Conservation (phyloP, 2,113 vertebrate species). For the Gobiocypris rarus region DNA sequence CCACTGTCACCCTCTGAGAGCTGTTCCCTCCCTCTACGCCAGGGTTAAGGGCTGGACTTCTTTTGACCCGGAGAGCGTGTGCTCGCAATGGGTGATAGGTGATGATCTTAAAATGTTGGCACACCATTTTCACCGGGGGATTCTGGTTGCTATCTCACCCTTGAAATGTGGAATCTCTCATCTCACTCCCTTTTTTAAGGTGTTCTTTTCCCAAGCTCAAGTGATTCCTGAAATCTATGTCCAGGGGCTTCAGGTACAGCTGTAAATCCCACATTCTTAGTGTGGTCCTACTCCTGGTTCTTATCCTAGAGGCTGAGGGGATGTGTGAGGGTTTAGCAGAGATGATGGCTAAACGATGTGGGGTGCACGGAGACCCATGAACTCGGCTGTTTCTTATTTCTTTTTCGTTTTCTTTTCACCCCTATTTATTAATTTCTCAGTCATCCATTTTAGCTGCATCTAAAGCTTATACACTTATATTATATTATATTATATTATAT, state of each 20-base stretch:
- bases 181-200: slow-evolving; percentile 27
- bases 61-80: slow-evolving; percentile 33
- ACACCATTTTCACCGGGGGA: slow-evolving; percentile 36
- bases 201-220: slow-evolving; percentile 33
- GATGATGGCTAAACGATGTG: slow-evolving; percentile 49
- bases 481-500: too few species aligned
- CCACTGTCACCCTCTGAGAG: slow-evolving; percentile 41
- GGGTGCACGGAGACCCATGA: slow-evolving; percentile 39
- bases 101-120: slow-evolving; percentile 29
- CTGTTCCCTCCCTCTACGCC: slow-evolving; percentile 5
- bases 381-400: slow-evolving; percentile 3
- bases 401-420: background rate
- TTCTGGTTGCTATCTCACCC: slow-evolving; percentile 33
- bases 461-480: slow-evolving; percentile 57
- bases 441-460: slow-evolving; percentile 53
- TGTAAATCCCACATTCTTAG: slow-evolving; percentile 52
- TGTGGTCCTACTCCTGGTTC: slow-evolving; percentile 37
- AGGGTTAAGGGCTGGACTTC: slow-evolving; percentile 23
- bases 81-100: background rate
- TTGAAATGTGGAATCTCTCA: slow-evolving; percentile 43
- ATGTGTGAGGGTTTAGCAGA: slow-evolving; percentile 48
- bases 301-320: slow-evolving; percentile 45
- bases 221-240: slow-evolving; percentile 54
- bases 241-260: slow-evolving; percentile 31
- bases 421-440: slow-evolving; percentile 25